Percentiles rank a stretch among this genome's conserved stretches.
Conservation (phyloP, 2,113 vertebrate genomes). For the Mustela lutreola region DNA sequence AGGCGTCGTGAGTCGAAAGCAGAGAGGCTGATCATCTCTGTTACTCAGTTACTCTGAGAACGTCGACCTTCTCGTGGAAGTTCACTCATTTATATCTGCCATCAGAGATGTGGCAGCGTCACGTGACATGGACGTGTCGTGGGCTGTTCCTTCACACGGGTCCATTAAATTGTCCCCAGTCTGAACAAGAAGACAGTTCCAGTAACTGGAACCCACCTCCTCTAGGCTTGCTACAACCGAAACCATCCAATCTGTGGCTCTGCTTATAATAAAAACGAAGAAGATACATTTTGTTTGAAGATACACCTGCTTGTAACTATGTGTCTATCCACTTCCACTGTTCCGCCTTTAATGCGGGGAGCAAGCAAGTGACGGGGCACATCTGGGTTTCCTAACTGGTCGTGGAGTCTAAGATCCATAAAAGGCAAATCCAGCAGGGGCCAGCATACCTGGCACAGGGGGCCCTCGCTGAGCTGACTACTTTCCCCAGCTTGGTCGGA, state of each 20-base stretch:
- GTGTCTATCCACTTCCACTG: not conserved
- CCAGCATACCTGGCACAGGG: not conserved
- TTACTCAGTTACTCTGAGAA: not conserved
- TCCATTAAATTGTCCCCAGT: not conserved
- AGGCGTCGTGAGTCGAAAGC: rapidly evolving
- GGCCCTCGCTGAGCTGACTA: not conserved
- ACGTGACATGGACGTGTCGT: rapidly evolving
- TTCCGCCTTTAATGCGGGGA: not conserved
- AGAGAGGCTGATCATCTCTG: not conserved
- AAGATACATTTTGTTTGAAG: not conserved
- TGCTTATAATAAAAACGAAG: rapidly evolving
- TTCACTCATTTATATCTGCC: not conserved
- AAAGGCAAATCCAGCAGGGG: too few relatives aligned
- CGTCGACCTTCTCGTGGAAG: rapidly evolving
- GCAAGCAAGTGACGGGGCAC: not conserved
- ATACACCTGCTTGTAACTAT: rapidly evolving
- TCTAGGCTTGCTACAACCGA: rapidly evolving
- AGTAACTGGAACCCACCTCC: rapidly evolving
- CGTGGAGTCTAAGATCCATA: rapidly evolving
- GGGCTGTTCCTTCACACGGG: not conserved
- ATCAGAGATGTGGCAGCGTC: not conserved
- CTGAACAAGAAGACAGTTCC: not conserved
- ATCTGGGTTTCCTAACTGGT: not conserved
- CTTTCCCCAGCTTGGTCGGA: not conserved
- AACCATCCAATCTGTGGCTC: not conserved